Evolutionary conservation across 2,797 vertebrate genomes (phyloP).

Genomic region (Hippopotamyrus pictus): DNA sequence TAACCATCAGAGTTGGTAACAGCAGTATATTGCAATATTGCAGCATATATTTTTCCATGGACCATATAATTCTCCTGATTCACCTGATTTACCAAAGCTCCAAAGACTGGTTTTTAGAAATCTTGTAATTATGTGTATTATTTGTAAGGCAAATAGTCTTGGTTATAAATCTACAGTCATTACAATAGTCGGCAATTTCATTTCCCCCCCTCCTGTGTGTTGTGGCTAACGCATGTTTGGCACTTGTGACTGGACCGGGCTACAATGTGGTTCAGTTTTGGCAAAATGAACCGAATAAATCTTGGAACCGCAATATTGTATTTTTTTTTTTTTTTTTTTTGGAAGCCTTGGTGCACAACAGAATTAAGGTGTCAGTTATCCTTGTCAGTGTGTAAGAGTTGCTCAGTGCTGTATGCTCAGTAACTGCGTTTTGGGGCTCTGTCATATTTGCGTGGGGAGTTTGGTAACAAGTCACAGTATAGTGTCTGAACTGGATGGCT

Average conservation of each 20-base stretch:
- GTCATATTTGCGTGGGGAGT: slow-evolving; percentile 30
- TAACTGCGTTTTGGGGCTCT: slow-evolving; percentile 29
- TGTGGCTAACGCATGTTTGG: slow-evolving; percentile 8
- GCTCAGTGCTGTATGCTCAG: not conserved
- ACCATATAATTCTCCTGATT: not conserved
- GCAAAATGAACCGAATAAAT: slow-evolving; percentile 9
- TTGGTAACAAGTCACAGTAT: slow-evolving; percentile 20
- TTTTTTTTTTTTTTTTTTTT: not conserved
- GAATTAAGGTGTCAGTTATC: not conserved
- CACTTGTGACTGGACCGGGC: slow-evolving; percentile 4
- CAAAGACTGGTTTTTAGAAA: slow-evolving; percentile 29
- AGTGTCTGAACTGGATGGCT: not conserved
- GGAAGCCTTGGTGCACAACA: not conserved
- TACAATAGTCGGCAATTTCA: not conserved
- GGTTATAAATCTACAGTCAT: not conserved
- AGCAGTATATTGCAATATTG: not conserved
- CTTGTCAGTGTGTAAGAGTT: not conserved
- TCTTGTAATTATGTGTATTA: slow-evolving; percentile 36
- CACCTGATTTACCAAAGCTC: slow-evolving; percentile 19
- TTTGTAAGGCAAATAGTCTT: slow-evolving; percentile 32
- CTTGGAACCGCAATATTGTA: not conserved
- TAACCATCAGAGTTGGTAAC: not conserved
- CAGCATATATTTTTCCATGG: not conserved
- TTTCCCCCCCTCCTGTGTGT: not conserved
- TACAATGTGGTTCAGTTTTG: slow-evolving; percentile 5